These are phyloP conservation scores for Andrena bucephala DNA, from an alignment of 2,888 invertebrate species.

Conservation along the genomic window DNA sequence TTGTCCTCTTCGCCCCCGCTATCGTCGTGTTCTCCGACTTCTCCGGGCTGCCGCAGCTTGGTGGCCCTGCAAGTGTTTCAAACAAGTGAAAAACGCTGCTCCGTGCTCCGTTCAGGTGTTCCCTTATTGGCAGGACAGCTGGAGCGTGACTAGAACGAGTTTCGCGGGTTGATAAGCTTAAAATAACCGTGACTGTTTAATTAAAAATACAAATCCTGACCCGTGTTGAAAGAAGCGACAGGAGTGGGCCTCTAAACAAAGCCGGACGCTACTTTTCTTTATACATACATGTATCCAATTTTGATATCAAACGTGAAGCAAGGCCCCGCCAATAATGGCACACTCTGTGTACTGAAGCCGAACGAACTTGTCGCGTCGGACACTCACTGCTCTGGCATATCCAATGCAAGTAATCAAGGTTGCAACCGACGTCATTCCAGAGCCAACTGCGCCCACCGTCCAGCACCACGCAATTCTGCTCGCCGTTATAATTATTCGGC, in stretches of 20 bases:
- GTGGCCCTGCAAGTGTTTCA: conserved; percentile 88
- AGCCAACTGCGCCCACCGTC: conserved; percentile 96
- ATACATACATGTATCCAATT: no score
- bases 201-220: no score
- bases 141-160: no score
- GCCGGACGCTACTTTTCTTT: no score
- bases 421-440: conserved; percentile 98
- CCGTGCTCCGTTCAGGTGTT: not conserved
- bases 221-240: no score
- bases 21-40: conserved; percentile 93
- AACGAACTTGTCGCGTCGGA: not conserved
- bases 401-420: conserved; percentile 96
- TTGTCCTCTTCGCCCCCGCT: conserved; percentile 88
- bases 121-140: not conserved
- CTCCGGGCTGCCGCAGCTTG: conserved; percentile 95
- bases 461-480: conserved; percentile 97
- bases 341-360: no score
- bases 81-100: no score
- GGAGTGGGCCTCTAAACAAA: no score
- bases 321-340: no score
- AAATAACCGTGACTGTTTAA: no score
- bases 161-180: no score
- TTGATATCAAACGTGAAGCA: no score
- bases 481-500: conserved; percentile 97
- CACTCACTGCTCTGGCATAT: conserved; percentile 96